A percentile compares a stretch with the other conserved stretches of the same genome.
phyloP scores from a whole-genome alignment of 2,888 invertebrate genomes.

The Caenorhabditis imperialis region DNA sequence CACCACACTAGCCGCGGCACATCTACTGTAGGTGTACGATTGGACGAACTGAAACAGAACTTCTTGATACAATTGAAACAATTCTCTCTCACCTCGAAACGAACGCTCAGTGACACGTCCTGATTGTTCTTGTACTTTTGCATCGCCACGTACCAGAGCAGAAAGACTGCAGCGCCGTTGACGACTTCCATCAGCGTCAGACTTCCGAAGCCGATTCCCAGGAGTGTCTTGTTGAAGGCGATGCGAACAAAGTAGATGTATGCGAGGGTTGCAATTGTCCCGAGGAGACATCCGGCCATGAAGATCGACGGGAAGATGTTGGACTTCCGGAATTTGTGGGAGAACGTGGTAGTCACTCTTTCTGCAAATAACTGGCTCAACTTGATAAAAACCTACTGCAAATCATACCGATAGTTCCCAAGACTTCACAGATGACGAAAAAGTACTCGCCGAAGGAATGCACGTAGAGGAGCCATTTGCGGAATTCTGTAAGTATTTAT shows the following conservation, averaged over 20 bases:
- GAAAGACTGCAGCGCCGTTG: constrained; percentile 14
- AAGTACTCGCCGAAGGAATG: constrained; percentile 43
- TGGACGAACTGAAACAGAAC: constrained; percentile 21
- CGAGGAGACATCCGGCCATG: neutral
- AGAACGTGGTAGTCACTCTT: constrained; percentile 9
- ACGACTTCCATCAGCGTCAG: constrained; percentile 21
- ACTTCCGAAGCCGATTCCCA: constrained; percentile 35
- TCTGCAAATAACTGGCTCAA: constrained; percentile 1
- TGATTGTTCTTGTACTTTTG: constrained; percentile 11
- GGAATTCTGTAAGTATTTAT: constrained; percentile 2
- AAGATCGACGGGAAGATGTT: neutral
- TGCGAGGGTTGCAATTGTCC: neutral
- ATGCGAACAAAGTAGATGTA: constrained; percentile 30
- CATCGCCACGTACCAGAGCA: constrained; percentile 1
- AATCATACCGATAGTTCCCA: constrained; percentile 19
- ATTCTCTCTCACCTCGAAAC: constrained; percentile 12
- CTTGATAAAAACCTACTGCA: neutral
- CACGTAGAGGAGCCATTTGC: constrained; percentile 17
- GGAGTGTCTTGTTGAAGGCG: constrained; percentile 5
- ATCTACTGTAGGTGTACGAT: constrained; percentile 32
- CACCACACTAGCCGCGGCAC: constrained; percentile 23
- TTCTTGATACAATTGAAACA: neutral
- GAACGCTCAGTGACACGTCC: neutral
- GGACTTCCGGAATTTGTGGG: constrained; percentile 6
- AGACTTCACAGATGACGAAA: constrained; percentile 25